A percentile compares a stretch with the other conserved stretches of the same genome.
Evolutionary conservation across 1,140 invertebrate genomes (phyloP).

Genomic region (Zophobas atratus): DNA sequence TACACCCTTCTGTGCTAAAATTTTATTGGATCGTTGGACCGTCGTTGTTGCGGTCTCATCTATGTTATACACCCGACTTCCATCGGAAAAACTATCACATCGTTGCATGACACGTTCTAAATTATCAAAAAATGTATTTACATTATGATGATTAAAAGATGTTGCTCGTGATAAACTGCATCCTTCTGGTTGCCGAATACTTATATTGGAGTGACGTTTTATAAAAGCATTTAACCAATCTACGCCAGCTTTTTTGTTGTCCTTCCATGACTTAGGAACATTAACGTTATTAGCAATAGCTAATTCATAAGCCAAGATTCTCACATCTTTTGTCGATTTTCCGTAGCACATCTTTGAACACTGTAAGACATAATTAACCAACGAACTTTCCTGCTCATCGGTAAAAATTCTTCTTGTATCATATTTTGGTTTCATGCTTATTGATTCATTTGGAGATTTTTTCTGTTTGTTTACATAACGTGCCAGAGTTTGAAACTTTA

Average conservation of each 20-base stretch:
- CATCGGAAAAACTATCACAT: conserved; percentile 50
- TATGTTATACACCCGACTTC: conserved; percentile 66
- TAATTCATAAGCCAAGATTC: conserved; percentile 63
- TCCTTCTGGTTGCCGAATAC: conserved; percentile 66
- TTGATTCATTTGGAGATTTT: not conserved
- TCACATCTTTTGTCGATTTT: conserved; percentile 50
- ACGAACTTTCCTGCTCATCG: conserved; percentile 25
- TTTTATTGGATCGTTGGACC: conserved; percentile 66
- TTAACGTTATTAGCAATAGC: conserved; percentile 58
- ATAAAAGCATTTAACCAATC: conserved; percentile 68
- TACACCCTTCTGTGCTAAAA: conserved; percentile 63
- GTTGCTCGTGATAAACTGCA: conserved; percentile 65
- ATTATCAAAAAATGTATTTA: conserved; percentile 63
- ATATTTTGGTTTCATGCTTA: conserved; percentile 30
- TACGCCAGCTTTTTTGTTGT: conserved; percentile 61
- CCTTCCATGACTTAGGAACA: conserved; percentile 17
- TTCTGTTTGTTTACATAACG: conserved; percentile 5
- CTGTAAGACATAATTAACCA: conserved; percentile 57
- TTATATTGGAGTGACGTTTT: conserved; percentile 62
- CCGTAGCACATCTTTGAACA: conserved; percentile 65
- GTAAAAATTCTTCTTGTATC: conserved; percentile 26
- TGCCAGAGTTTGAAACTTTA: conserved; percentile 19
- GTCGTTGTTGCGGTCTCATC: conserved; percentile 69
- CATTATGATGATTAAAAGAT: conserved; percentile 66
- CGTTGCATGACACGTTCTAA: conserved; percentile 59